Percentiles rank a stretch among this genome's conserved stretches.
These are phyloP conservation scores for Catharus minimus DNA, from an alignment of 2,113 vertebrate species.

Conservation along the genomic window DNA sequence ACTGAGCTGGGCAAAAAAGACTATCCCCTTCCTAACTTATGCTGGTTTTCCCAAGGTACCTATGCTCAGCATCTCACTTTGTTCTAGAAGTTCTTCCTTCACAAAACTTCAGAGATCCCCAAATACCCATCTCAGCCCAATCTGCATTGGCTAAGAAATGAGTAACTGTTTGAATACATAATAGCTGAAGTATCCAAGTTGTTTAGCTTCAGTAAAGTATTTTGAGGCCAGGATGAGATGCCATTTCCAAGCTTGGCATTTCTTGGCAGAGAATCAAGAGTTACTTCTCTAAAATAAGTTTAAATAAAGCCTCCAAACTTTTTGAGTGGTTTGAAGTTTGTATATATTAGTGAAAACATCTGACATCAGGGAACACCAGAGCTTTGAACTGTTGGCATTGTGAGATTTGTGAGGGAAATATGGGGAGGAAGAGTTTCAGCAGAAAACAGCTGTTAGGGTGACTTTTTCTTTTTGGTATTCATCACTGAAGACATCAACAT, in stretches of 20 bases:
- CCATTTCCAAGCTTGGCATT: not conserved
- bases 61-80: not conserved
- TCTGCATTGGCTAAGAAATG: not conserved
- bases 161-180: not conserved
- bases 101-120: not conserved
- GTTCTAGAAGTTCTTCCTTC: not conserved
- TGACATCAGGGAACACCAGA: not conserved
- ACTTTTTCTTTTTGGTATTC: not conserved
- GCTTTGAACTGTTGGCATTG: not conserved
- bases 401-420: not conserved
- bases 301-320: not conserved
- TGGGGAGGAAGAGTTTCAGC: not conserved
- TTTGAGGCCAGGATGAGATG: not conserved
- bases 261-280: not conserved
- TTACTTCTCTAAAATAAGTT: slow-evolving; percentile 11
- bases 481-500: not conserved
- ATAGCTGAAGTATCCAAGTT: not conserved
- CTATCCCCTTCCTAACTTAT: not conserved
- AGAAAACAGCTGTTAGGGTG: not conserved
- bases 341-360: not conserved
- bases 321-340: not conserved
- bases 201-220: not conserved
- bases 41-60: not conserved
- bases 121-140: not conserved
- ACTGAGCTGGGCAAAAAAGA: not conserved